Evolutionary conservation across 2,888 invertebrate species (phyloP).

Genomic region (Pheosia tremula): DNA sequence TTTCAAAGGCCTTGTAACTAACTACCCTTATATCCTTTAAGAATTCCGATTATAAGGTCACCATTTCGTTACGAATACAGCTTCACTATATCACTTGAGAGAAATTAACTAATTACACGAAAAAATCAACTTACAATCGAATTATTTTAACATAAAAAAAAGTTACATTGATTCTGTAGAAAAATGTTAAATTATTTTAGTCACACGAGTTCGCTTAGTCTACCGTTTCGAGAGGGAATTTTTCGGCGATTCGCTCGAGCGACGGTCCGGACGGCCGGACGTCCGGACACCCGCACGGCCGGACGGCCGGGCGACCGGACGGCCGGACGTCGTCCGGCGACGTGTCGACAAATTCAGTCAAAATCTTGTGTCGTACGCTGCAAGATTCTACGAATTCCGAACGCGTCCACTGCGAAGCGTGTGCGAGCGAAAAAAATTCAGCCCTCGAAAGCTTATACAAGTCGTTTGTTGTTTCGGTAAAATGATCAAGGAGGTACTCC

Average conservation of each 20-base stretch:
- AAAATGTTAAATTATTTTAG: slow-evolving; percentile 72
- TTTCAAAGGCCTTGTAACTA: slow-evolving; percentile 79
- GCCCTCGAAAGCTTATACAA: slow-evolving; percentile 62
- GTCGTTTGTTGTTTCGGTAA: slow-evolving; percentile 66
- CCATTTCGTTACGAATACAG: slow-evolving; percentile 76
- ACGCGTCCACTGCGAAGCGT: slow-evolving; percentile 25
- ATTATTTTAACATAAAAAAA: slow-evolving; percentile 55
- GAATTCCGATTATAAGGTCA: slow-evolving; percentile 81
- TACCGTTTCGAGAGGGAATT: slow-evolving; percentile 70
- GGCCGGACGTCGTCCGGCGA: slow-evolving; percentile 24
- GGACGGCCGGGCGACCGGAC: slow-evolving; percentile 1
- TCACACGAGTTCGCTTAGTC: slow-evolving; percentile 77
- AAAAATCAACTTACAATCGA: slow-evolving; percentile 57
- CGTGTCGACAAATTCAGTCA: slow-evolving; percentile 54
- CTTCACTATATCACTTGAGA: slow-evolving; percentile 80
- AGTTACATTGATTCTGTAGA: slow-evolving; percentile 71
- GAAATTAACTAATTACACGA: slow-evolving; percentile 72
- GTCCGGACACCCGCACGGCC: slow-evolving; percentile 7
- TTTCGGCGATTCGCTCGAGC: slow-evolving; percentile 41
- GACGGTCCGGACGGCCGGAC: slow-evolving; percentile 4
- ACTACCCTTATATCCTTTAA: slow-evolving; percentile 80
- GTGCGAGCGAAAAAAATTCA: slow-evolving; percentile 53
- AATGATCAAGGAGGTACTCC: slow-evolving; percentile 63
- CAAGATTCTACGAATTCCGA: slow-evolving; percentile 63
- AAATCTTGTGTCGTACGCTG: slow-evolving; percentile 53